These are phyloP conservation scores for Drosophila barbarae DNA, from an alignment of 2,888 invertebrate genomes.

Conservation along the genomic window DNA sequence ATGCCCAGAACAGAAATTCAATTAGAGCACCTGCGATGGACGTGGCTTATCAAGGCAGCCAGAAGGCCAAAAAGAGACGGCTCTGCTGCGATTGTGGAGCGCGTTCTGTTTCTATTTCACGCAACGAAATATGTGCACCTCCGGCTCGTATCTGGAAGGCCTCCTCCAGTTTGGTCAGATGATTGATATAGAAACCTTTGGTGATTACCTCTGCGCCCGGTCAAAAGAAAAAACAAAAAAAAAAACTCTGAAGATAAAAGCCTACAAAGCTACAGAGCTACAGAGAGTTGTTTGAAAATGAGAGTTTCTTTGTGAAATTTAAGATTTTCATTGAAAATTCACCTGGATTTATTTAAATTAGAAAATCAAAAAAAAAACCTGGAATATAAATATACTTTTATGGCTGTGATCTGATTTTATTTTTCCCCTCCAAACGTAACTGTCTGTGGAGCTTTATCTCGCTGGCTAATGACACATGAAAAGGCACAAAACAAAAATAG, in stretches of 20 bases:
- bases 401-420: neutral
- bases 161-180: constrained; percentile 34
- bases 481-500: neutral
- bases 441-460: constrained; percentile 3
- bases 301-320: no score
- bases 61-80: constrained; percentile 2
- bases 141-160: constrained; percentile 23
- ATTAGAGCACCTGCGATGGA: constrained; percentile 41
- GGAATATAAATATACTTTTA: no score
- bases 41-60: constrained; percentile 38
- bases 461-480: constrained; percentile 53
- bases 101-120: constrained; percentile 10
- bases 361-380: no score
- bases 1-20: constrained; percentile 39
- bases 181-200: constrained; percentile 44
- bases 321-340: no score
- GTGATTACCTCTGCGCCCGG: constrained; percentile 20
- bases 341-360: neutral
- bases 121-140: constrained; percentile 26
- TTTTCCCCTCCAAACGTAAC: neutral
- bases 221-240: neutral
- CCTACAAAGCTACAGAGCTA: neutral
- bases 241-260: constrained; percentile 30
- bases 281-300: neutral
- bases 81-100: constrained; percentile 6